A percentile compares a stretch with the other conserved stretches of the same genome.
phyloP scores from a whole-genome alignment of 2,888 invertebrate genomes.

The Dicycla oo region DNA sequence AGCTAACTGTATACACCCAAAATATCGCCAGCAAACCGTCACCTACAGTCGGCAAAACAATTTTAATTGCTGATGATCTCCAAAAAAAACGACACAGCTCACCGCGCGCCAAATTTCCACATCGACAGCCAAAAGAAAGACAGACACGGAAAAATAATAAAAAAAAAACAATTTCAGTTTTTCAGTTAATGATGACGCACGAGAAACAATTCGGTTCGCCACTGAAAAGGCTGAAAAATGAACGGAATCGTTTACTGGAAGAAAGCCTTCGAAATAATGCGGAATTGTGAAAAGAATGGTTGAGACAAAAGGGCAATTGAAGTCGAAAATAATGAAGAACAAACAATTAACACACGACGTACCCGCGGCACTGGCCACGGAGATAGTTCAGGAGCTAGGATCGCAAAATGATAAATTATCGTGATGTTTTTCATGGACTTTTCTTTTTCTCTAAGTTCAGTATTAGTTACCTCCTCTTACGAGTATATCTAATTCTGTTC shows the following conservation, averaged over 20 bases:
- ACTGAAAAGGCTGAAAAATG: conserved; percentile 86
- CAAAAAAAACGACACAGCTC: conserved; percentile 39
- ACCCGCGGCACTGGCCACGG: conserved; percentile 63
- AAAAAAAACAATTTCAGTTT: conserved; percentile 59
- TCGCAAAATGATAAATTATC: neutral
- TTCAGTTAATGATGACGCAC: conserved; percentile 87
- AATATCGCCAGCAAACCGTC: conserved; percentile 22
- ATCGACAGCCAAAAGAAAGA: conserved; percentile 71
- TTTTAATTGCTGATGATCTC: conserved; percentile 62
- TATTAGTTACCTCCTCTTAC: no score
- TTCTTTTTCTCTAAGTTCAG: no score
- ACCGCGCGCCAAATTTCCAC: conserved; percentile 63
- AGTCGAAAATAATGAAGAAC: conserved; percentile 89
- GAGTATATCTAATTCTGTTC: no score
- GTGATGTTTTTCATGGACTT: no score
- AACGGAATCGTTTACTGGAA: conserved; percentile 85
- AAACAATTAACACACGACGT: conserved; percentile 89
- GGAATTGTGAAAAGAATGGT: conserved; percentile 83
- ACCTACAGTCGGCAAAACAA: conserved; percentile 51
- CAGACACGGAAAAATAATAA: conserved; percentile 70
- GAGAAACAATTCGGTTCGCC: conserved; percentile 76
- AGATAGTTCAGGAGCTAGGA: conserved; percentile 60
- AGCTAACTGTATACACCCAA: neutral
- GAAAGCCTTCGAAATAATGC: conserved; percentile 86
- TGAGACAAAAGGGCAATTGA: conserved; percentile 89